Base-by-base conservation (phyloP, 1,140 invertebrate genomes). In the Polypedilum pembai region DNA sequence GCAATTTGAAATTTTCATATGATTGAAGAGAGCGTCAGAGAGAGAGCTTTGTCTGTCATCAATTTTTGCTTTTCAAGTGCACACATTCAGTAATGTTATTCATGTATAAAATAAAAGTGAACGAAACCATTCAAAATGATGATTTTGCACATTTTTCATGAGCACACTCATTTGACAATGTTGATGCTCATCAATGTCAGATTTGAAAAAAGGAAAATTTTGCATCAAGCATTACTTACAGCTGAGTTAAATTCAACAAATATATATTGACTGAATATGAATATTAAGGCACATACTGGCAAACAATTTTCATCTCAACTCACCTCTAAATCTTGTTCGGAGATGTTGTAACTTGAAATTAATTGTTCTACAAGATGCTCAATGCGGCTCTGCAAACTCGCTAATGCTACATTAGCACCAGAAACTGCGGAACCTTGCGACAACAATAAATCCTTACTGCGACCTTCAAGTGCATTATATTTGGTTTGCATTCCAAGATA, bases 251-350 rank as follows among this genome's bases (percentile, higher is more conserved):
- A 15, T 56, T 12, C 12, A 56, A 56, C 12, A 56, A 56, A 56
- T 56, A 56, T 56, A 15, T 12, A n/a, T 56, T 56, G 4, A 56
- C 8, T 4, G 45, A 56, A 56, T n/a, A 56, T n/a, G 12, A 56
- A 15, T 15, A 56, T 56, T 56, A 56, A 12, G 45, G n/a, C 3
- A n/a, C 45, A 56, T 56, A 56, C 45, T 4, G 45, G 45, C 45
- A 56, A 56, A n/a, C 41, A n/a, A 4, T 33, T n/a, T 69, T 21
- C 15, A 69, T 21, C 17, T 21, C 18, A 69, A 79, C 76, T 80
- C 82, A 91, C 91, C 84, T 92, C 90, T 33, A 92, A 82, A 82
- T 91, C 90, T 78, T 91, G 88, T 76, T 88, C 86, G 8, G 91
- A 91, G 79, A 93, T 90, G 77, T 85, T 86, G 80, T 92, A 92